Conservation (phyloP, 2,888 invertebrate species). For the Megastigmus dorsalis region DNA sequence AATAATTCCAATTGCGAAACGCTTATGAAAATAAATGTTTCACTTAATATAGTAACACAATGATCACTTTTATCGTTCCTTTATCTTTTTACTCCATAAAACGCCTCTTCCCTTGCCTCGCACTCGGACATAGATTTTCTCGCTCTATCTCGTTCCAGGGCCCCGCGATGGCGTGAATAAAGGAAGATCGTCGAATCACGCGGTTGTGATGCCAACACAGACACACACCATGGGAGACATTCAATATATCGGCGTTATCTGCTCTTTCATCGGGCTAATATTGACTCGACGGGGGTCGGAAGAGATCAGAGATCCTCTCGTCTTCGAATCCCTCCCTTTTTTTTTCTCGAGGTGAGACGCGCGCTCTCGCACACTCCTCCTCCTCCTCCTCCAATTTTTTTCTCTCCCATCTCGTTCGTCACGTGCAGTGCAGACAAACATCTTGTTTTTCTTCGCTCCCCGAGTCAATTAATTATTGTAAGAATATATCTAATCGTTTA, state of each 20-base stretch:
- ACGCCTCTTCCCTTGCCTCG: too few species aligned
- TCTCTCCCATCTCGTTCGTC: conserved; percentile 30
- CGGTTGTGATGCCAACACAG: conserved; percentile 58
- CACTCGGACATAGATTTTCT: too few species aligned
- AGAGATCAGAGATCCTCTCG: conserved; percentile 56
- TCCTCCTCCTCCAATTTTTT: conserved; percentile 18
- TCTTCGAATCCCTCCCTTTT: conserved; percentile 39
- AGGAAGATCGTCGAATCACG: conserved; percentile 43
- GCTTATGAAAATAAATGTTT: too few species aligned
- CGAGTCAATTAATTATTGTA: conserved; percentile 40
- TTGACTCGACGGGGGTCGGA: conserved; percentile 67
- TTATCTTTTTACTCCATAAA: too few species aligned
- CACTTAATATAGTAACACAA: too few species aligned
- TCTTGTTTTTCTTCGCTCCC: conserved; percentile 46
- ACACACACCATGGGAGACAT: conserved; percentile 68
- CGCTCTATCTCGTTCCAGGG: neutral
- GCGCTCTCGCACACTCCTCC: neutral
- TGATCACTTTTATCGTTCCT: too few species aligned
- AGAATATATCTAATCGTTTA: conserved; percentile 37
- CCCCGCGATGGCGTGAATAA: neutral
- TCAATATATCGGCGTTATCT: conserved; percentile 73
- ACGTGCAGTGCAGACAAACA: conserved; percentile 51
- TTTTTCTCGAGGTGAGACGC: conserved; percentile 22
- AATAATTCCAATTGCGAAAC: too few species aligned
- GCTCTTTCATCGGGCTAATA: conserved; percentile 68